These are phyloP conservation scores for Sminthurinus aureus DNA, from an alignment of 2,888 invertebrate genomes.

Conservation along the genomic window DNA sequence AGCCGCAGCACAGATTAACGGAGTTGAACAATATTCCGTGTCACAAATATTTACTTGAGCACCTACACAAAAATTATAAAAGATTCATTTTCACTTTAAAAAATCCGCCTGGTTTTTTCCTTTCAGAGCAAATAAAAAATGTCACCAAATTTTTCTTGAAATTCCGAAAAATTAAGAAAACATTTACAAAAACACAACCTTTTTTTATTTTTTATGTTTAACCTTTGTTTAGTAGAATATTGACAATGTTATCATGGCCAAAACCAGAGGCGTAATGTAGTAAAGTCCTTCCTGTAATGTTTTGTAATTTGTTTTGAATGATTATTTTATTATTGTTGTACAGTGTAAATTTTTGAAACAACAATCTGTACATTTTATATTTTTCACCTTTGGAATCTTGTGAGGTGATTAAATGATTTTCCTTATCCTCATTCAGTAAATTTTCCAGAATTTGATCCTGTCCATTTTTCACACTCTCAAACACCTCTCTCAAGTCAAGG, in stretches of 20 bases:
- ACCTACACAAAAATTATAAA: slow-evolving; percentile 29
- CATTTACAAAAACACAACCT: too few relatives aligned
- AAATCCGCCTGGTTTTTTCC: not conserved
- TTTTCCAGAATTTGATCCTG: not conserved
- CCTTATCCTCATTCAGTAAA: too few relatives aligned
- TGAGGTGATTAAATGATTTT: too few relatives aligned
- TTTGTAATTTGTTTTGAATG: too few relatives aligned
- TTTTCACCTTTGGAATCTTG: not conserved
- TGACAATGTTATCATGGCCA: slow-evolving; percentile 41
- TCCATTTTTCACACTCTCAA: not conserved
- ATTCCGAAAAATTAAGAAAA: too few relatives aligned
- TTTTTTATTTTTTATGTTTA: not conserved
- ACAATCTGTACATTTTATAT: too few relatives aligned
- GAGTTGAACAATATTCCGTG: slow-evolving; percentile 40
- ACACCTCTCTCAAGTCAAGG: slow-evolving; percentile 65
- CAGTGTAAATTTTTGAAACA: too few relatives aligned
- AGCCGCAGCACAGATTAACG: slow-evolving; percentile 48
- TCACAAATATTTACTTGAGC: slow-evolving; percentile 44
- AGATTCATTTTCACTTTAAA: not conserved
- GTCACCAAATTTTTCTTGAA: too few relatives aligned
- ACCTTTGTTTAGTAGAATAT: slow-evolving; percentile 39
- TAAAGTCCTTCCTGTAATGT: slow-evolving; percentile 37
- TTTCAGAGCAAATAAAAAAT: too few relatives aligned
- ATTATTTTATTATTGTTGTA: too few relatives aligned
- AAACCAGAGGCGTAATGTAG: slow-evolving; percentile 44